Conservation (phyloP, 1,140 invertebrate genomes). For the Drosophila sechellia region DNA sequence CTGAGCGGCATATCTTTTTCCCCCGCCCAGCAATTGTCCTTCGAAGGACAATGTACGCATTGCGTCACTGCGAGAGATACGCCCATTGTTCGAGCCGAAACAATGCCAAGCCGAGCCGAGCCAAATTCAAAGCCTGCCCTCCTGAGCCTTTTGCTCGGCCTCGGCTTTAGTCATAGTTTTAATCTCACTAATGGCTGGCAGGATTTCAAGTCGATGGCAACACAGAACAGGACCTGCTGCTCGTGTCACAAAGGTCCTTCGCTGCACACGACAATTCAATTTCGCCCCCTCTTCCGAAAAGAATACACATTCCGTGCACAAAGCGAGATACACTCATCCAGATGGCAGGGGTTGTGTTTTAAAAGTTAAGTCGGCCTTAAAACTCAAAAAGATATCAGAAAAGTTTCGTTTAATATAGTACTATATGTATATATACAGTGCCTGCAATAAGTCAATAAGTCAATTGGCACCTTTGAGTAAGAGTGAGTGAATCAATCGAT, state of each 20-base stretch:
- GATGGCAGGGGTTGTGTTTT: not conserved
- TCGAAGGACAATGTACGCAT: conserved; percentile 69
- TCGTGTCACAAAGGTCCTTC: conserved; percentile 51
- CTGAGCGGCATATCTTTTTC: conserved; percentile 52
- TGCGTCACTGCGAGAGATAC: conserved; percentile 75
- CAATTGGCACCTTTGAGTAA: conserved; percentile 3
- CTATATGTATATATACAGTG: not conserved
- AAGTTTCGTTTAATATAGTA: not conserved
- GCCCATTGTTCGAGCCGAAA: conserved; percentile 63
- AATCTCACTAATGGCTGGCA: conserved; percentile 77
- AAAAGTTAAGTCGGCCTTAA: not conserved
- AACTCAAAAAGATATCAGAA: too few relatives aligned
- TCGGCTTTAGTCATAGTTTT: conserved; percentile 64
- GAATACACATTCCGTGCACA: conserved; percentile 1
- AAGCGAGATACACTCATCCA: not conserved
- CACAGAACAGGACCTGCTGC: conserved; percentile 14
- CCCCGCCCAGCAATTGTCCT: conserved; percentile 45
- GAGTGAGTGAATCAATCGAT: not conserved
- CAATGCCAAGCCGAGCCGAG: conserved; percentile 42
- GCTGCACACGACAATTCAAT: conserved; percentile 42
- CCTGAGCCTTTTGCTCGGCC: conserved; percentile 20
- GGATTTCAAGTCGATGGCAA: conserved; percentile 28
- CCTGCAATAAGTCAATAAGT: not conserved
- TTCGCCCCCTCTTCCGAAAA: not conserved
- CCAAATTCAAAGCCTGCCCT: conserved; percentile 53